A percentile compares a stretch with the other conserved stretches of the same genome.
Evolutionary conservation across 2,797 vertebrate species (phyloP).

Genomic region (Austrolebias charrua): DNA sequence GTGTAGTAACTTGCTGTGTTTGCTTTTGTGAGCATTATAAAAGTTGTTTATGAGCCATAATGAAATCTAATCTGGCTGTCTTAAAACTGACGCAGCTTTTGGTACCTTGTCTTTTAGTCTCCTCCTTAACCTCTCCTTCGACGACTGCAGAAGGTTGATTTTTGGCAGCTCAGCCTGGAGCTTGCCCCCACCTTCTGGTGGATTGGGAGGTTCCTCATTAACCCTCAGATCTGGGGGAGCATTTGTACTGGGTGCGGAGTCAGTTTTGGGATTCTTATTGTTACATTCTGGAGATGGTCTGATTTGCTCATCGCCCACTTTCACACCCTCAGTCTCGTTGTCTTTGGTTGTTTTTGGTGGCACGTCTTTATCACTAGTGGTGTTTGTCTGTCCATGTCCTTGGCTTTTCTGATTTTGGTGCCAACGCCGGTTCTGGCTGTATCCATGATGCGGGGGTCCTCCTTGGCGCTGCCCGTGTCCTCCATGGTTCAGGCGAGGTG

Average conservation of each 20-base stretch:
- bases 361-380: slow-evolving; percentile 57
- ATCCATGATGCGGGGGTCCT: slow-evolving; percentile 85
- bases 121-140: slow-evolving; percentile 93
- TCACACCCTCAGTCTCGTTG: slow-evolving; percentile 88
- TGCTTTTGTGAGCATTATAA: slow-evolving; percentile 24
- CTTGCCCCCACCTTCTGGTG: slow-evolving; percentile 34
- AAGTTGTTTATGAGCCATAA: slow-evolving; percentile 41
- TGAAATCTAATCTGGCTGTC: slow-evolving; percentile 37
- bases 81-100: slow-evolving; percentile 70
- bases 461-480: slow-evolving; percentile 85
- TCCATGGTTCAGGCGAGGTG: slow-evolving; percentile 85
- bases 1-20: slow-evolving; percentile 25
- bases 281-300: slow-evolving; percentile 40
- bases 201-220: slow-evolving; percentile 43
- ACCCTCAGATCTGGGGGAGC: slow-evolving; percentile 28
- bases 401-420: slow-evolving; percentile 87
- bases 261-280: slow-evolving; percentile 45
- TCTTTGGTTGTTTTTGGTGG: slow-evolving; percentile 85
- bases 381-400: slow-evolving; percentile 56
- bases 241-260: slow-evolving; percentile 29
- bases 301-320: slow-evolving; percentile 76
- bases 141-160: slow-evolving; percentile 93
- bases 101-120: slow-evolving; percentile 95
- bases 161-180: slow-evolving; percentile 79
- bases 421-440: slow-evolving; percentile 96